Base-by-base conservation (phyloP, 2,113 vertebrate genomes). In the Geococcyx californianus region DNA sequence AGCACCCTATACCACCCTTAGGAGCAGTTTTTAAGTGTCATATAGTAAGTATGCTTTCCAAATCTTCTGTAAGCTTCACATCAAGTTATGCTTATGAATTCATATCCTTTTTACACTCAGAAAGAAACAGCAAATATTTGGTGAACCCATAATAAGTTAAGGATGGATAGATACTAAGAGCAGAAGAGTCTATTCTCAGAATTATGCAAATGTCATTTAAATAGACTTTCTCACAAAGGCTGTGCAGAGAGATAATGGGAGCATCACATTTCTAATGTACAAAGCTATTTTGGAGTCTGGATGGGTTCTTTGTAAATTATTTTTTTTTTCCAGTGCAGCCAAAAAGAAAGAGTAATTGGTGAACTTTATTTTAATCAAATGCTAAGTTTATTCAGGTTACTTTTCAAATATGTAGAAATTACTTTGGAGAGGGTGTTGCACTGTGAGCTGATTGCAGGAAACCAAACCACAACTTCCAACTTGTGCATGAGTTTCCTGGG, bases 121-220 rank as follows among this genome's bases (percentile, higher is more conserved):
- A 73, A 96, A 96, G 62, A 51, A 72, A 87, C 38, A 51, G 67
- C 95, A 97, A 97, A 93, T 97, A 97, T 94, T 95, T 95, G 95
- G 77, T 88, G 84, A 96, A 91, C 54, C 59, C 49, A 29, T 94
- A 93, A 95, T 84, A 34, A 44, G 97, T 93, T 90, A 94, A 97
- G 59, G 49, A 34, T 83, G 76, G 74, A 86, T 80, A 89, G 69
- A 60, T 91, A 82, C 52, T 44, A 69, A 95, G 77, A 94, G 79
- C 64, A 95, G 93, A 97, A 96, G 69, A 93, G 82, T 84, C 93
- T 97, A 64, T 78, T 93, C 82, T 84, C 90, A 96, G 94, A 85
- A 90, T 76, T 81, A 93, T 84, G 87, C 93, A 96, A 97, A 97
- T 96, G 64, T 76, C 67, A 95, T 96, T 96, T 95, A 88, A 96